These are phyloP conservation scores for Dermolepida albohirtum DNA, from an alignment of 2,888 invertebrate species.

Conservation along the genomic window DNA sequence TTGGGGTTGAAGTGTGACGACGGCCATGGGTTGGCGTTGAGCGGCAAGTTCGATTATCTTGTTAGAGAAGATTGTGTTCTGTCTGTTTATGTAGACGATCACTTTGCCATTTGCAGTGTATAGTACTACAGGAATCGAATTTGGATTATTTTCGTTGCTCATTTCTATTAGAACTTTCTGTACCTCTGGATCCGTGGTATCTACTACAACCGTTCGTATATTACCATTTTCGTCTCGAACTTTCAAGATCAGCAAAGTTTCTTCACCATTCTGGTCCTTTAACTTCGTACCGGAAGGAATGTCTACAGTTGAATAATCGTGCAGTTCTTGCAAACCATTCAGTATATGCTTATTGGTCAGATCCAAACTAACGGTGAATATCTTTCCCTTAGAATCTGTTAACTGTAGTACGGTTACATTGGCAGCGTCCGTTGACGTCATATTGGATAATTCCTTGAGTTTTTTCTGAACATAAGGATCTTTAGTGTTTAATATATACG, in stretches of 20 bases:
- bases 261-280: neutral
- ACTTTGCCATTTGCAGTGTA: neutral
- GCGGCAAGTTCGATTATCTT: neutral
- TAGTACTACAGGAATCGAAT: neutral
- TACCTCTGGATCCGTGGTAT: neutral
- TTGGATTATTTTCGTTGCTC: neutral
- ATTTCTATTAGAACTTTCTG: neutral
- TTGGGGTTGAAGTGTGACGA: neutral
- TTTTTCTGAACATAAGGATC: neutral
- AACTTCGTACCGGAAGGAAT: neutral
- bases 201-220: neutral
- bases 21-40: neutral
- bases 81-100: neutral
- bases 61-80: neutral
- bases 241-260: constrained; percentile 1
- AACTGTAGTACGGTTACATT: neutral
- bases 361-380: neutral
- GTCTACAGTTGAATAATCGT: neutral
- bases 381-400: neutral
- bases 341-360: neutral
- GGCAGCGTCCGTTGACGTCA: neutral
- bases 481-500: constrained; percentile 2
- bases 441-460: neutral
- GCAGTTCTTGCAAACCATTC: neutral
- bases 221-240: neutral